Percentiles rank a stretch among this genome's conserved stretches.
Evolutionary conservation across 2,797 vertebrate genomes (phyloP).

Genomic region (Lycodopsis pacificus): DNA sequence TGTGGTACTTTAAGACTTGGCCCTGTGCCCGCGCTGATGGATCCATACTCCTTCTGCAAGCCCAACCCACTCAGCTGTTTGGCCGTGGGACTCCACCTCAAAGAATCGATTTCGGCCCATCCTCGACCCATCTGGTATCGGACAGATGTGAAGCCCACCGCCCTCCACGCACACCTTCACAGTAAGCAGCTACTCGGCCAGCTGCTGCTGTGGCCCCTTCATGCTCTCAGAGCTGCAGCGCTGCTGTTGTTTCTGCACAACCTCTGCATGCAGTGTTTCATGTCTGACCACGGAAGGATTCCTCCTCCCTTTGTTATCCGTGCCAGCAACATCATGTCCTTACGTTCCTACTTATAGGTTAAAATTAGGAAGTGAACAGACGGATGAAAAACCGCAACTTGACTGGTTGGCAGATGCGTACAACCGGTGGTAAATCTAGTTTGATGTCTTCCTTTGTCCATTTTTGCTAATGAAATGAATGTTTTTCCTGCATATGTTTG

Average conservation of each 20-base stretch:
- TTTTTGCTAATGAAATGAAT: neutral
- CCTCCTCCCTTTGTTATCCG: neutral
- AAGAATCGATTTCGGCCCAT: slow-evolving; percentile 53
- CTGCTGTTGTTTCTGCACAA: slow-evolving; percentile 17
- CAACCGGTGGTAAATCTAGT: neutral
- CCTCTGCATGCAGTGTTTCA: slow-evolving; percentile 2
- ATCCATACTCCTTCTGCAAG: slow-evolving; percentile 44
- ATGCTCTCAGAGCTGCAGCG: slow-evolving; percentile 19
- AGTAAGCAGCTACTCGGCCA: slow-evolving; percentile 38
- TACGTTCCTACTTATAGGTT: neutral
- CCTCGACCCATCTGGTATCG: slow-evolving; percentile 37
- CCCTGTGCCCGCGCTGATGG: slow-evolving; percentile 19
- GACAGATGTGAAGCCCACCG: slow-evolving; percentile 29
- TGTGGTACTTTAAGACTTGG: slow-evolving; percentile 43
- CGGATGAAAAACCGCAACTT: neutral
- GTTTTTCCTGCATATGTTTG: neutral
- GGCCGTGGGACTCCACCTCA: slow-evolving; percentile 44
- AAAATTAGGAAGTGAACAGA: neutral
- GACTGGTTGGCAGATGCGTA: neutral
- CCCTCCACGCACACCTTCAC: slow-evolving; percentile 24
- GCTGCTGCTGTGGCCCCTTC: slow-evolving; percentile 46
- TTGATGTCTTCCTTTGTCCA: neutral
- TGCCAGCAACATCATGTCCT: neutral
- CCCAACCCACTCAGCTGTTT: slow-evolving; percentile 61
- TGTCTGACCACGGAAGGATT: neutral